Evolutionary conservation across 2,888 invertebrate genomes (phyloP).

Genomic region (Netelia fuscicornis): DNA sequence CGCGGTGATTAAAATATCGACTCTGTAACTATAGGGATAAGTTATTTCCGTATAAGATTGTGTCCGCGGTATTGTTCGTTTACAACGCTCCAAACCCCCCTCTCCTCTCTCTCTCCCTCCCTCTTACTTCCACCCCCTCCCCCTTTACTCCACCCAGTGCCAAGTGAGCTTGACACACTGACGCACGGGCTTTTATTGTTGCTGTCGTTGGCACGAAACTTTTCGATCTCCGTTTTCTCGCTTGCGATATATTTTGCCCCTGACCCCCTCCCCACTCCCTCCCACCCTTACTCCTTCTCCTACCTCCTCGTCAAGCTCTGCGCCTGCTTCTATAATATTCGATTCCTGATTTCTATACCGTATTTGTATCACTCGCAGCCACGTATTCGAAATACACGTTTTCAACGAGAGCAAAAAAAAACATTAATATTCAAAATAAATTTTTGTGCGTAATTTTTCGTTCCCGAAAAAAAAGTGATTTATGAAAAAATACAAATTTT

Average conservation of each 20-base stretch:
- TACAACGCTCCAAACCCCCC: slow-evolving; percentile 7
- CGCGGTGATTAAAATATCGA: slow-evolving; percentile 83
- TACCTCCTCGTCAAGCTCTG: too few relatives aligned
- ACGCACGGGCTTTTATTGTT: slow-evolving; percentile 23
- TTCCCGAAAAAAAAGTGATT: too few relatives aligned
- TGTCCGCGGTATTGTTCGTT: slow-evolving; percentile 57
- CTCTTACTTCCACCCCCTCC: not conserved
- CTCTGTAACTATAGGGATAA: slow-evolving; percentile 71
- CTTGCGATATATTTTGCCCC: not conserved
- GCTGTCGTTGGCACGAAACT: slow-evolving; percentile 42
- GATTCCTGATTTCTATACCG: too few relatives aligned
- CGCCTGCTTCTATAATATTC: too few relatives aligned
- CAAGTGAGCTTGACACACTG: slow-evolving; percentile 48
- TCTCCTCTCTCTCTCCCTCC: not conserved
- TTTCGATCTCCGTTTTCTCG: slow-evolving; percentile 31
- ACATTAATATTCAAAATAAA: too few relatives aligned
- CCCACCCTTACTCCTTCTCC: too few relatives aligned
- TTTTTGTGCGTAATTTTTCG: too few relatives aligned
- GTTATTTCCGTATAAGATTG: slow-evolving; percentile 67
- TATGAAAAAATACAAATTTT: too few relatives aligned
- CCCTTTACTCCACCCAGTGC: not conserved
- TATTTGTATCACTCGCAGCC: too few relatives aligned
- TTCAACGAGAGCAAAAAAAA: too few relatives aligned
- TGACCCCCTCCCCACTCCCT: too few relatives aligned
- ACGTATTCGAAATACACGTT: too few relatives aligned